Evolutionary conservation across 2,888 invertebrate genomes (phyloP).

Genomic region (Eilema griseolum): DNA sequence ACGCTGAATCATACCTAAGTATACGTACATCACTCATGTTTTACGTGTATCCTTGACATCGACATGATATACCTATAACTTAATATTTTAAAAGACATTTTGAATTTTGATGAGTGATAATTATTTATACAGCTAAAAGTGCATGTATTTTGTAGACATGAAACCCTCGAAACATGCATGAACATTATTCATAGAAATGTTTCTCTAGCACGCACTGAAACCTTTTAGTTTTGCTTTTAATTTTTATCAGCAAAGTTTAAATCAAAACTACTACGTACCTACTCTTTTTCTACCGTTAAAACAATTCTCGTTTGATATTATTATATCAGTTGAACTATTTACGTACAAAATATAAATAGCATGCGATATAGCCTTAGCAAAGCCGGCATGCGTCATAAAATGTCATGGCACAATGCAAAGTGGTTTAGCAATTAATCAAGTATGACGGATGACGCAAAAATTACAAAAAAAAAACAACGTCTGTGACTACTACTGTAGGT

Average conservation of each 20-base stretch:
- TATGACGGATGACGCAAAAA: neutral
- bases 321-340: neutral
- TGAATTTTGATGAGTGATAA: neutral
- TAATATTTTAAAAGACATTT: neutral
- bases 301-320: neutral
- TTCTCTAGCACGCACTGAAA: neutral
- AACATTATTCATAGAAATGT: neutral
- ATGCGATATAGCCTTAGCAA: slow-evolving; percentile 4
- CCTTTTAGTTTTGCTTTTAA: neutral
- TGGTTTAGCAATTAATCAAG: neutral
- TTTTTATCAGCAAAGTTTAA: neutral
- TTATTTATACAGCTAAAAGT: neutral
- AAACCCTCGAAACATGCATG: neutral
- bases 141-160: neutral
- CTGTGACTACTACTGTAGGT: neutral
- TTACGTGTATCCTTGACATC: neutral
- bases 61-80: neutral
- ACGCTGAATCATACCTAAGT: slow-evolving; percentile 44
- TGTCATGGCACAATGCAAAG: neutral
- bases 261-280: neutral
- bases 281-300: neutral
- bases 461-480: too few species aligned
- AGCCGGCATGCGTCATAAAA: slow-evolving; percentile 8
- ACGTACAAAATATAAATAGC: slow-evolving; percentile 1
- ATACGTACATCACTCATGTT: slow-evolving; percentile 23